Percentiles rank a stretch among this genome's conserved stretches.
phyloP scores from a whole-genome alignment of 2,888 invertebrate species.

The Drosophila meridiana region DNA sequence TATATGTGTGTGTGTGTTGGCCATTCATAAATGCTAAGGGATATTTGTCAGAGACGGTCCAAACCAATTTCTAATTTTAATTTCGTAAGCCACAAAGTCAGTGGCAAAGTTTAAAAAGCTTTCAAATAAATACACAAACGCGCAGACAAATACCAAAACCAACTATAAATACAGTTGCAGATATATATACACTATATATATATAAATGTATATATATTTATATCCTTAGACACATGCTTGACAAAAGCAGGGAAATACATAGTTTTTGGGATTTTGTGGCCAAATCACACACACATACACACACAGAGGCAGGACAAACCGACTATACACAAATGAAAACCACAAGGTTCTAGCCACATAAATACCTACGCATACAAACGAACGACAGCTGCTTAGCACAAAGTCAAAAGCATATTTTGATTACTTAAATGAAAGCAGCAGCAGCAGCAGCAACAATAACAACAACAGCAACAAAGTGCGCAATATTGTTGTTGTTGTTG shows the following conservation, averaged over 20 bases:
- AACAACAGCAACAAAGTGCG: constrained; percentile 38
- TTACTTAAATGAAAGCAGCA: constrained; percentile 77
- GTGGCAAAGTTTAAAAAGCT: constrained; percentile 76
- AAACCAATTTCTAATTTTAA: constrained; percentile 81
- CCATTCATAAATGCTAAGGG: constrained; percentile 57
- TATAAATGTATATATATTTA: not conserved
- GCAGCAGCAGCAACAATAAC: constrained; percentile 24
- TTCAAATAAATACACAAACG: constrained; percentile 68
- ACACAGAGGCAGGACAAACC: not conserved
- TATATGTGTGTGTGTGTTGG: constrained; percentile 27
- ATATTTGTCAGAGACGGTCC: constrained; percentile 62
- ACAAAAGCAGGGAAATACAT: constrained; percentile 76
- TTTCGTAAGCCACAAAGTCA: constrained; percentile 80
- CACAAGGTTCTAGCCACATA: constrained; percentile 50
- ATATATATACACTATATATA: not conserved
- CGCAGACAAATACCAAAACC: constrained; percentile 50
- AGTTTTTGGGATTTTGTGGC: constrained; percentile 78
- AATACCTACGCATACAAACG: constrained; percentile 38
- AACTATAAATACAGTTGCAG: constrained; percentile 22
- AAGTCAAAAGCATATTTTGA: constrained; percentile 81
- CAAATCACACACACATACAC: constrained; percentile 32
- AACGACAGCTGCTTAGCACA: constrained; percentile 70
- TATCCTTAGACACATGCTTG: constrained; percentile 41
- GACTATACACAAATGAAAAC: constrained; percentile 43
- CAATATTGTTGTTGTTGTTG: constrained; percentile 26